Evolutionary conservation across 2,888 invertebrate species (phyloP).

Genomic region (Tachina lurida): DNA sequence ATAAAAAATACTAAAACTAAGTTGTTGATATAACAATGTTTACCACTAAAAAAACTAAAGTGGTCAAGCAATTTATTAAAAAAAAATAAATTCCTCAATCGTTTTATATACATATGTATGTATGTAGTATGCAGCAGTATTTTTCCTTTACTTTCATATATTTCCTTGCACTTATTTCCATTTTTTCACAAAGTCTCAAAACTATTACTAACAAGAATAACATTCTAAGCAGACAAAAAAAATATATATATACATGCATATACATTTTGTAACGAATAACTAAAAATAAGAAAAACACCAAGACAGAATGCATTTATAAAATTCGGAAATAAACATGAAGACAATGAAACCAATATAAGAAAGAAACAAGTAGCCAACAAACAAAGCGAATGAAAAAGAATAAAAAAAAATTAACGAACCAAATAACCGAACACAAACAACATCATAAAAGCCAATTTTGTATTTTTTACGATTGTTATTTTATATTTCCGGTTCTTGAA

Average conservation of each 20-base stretch:
- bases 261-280: not conserved
- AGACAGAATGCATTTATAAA: not conserved
- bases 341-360: conserved; percentile 24
- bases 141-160: not conserved
- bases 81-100: not conserved
- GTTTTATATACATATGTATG: not conserved
- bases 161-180: conserved; percentile 21
- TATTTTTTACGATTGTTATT: conserved; percentile 75
- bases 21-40: no score
- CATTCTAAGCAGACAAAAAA: not conserved
- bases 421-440: conserved; percentile 67
- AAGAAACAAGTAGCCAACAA: conserved; percentile 37
- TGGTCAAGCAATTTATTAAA: no score
- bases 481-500: conserved; percentile 76
- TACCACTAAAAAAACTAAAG: no score
- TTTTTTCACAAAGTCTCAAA: conserved; percentile 34
- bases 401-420: conserved; percentile 63
- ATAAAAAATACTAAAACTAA: no score
- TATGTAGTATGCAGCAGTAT: not conserved
- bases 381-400: conserved; percentile 25
- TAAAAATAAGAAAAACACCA: not conserved
- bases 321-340: conserved; percentile 39
- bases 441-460: conserved; percentile 75
- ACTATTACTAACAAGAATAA: conserved; percentile 31
- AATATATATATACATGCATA: not conserved